Evolutionary conservation across 2,888 invertebrate genomes (phyloP), one percentile per base, ranked within the genome.

Genomic region (Agriotes lineatus): DNA sequence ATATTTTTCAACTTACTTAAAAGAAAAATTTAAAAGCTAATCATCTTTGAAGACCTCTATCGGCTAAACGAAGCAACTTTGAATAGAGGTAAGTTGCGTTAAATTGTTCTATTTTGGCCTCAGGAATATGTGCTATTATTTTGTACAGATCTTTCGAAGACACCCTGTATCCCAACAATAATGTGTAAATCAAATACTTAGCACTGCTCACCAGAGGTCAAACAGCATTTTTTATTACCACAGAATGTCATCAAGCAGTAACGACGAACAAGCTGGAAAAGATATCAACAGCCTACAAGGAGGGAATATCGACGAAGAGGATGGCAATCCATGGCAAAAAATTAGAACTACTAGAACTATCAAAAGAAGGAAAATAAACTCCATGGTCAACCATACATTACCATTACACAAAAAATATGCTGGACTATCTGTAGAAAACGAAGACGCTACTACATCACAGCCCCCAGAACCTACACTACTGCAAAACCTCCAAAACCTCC

Each of bases 401-500:
- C 9, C 9, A 30, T 30, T 30, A 30, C 30, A 30, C 30, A 30
- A 30, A 4, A 30, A 30, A 30, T 30, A 30, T 30, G 30, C 30
- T 30, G 30, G 30, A 30, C 30, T 30, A 30, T 30, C 9, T 4
- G 30, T 30, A 30, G 30, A 30, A 30, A 30, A 30, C 30, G 30
- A 30, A 30, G 30, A 30, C 4, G 30, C 30, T 30, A 30, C 30
- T 30, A 30, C 30, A 30, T 30, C 30, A 30, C 4, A 30, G 30
- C 30, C 9, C 30, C 30, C 30, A 30, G 30, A 30, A 30, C 30
- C 39, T 12, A 39, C n/a, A 39, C n/a, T n/a, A 39, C 39, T 39
- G 7, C 39, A 39, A 39, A 39, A 39, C 39, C 39, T 12, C 39
- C 39, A 39, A 39, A 39, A n/a, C 39, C 39, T n/a, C 39, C 14